These are phyloP conservation scores for Callaeas wilsoni DNA, from an alignment of 2,113 vertebrate genomes.

Conservation along the genomic window DNA sequence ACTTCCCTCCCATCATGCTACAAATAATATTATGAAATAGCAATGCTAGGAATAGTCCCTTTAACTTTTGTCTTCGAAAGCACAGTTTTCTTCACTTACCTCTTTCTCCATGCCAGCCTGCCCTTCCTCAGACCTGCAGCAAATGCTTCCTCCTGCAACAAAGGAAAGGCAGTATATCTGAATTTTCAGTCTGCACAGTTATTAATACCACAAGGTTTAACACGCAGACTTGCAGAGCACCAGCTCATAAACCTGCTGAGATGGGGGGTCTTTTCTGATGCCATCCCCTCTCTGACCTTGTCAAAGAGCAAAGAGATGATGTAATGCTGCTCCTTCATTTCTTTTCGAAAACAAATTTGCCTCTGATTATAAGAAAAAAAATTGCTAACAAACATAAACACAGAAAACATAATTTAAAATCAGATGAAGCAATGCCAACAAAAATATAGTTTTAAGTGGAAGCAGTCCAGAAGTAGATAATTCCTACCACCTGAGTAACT, in stretches of 20 bases:
- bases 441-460: not conserved
- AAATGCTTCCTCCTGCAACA: slow-evolving; percentile 29
- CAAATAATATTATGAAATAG: slow-evolving; percentile 65
- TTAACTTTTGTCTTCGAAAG: slow-evolving; percentile 17
- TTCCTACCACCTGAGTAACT: not conserved
- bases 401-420: not conserved
- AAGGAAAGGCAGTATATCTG: not conserved
- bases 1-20: slow-evolving; percentile 65
- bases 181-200: not conserved
- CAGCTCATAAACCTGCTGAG: not conserved
- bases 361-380: not conserved
- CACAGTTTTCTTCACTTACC: slow-evolving; percentile 44
- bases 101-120: slow-evolving; percentile 55
- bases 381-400: not conserved
- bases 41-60: slow-evolving; percentile 31
- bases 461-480: not conserved
- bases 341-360: not conserved
- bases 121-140: slow-evolving; percentile 14
- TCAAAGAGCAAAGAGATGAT: not conserved
- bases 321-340: not conserved
- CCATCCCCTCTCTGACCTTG: not conserved
- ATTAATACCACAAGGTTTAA: not conserved
- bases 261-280: not conserved
- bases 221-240: not conserved
- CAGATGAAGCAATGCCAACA: not conserved